Conservation (phyloP, 2,113 vertebrate species). For the Leucosticte australis region DNA sequence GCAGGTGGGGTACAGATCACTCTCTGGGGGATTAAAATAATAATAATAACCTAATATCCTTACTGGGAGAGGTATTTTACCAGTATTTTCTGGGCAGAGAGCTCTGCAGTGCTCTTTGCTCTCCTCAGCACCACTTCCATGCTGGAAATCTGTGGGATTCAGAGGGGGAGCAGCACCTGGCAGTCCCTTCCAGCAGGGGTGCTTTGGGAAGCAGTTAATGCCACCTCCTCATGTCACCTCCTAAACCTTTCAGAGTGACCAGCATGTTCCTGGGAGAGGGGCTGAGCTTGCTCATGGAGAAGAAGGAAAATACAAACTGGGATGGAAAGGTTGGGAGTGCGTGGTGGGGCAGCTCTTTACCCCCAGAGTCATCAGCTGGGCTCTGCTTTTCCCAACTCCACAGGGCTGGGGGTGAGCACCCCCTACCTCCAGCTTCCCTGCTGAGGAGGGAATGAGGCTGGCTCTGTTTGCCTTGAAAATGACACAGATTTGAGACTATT, state of each 20-base stretch:
- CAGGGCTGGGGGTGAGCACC: background rate
- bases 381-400: background rate
- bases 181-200: background rate
- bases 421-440: background rate
- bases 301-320: rapidly evolving
- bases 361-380: background rate
- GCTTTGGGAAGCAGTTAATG: background rate
- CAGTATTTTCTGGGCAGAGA: background rate
- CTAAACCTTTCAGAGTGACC: background rate
- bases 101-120: rapidly evolving
- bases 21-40: background rate
- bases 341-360: background rate
- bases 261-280: background rate
- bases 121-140: background rate
- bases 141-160: background rate
- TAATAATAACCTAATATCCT: background rate
- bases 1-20: background rate
- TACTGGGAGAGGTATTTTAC: background rate
- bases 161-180: background rate
- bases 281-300: background rate
- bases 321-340: rapidly evolving
- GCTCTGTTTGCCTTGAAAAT: conserved; percentile 41
- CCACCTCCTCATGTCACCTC: background rate
- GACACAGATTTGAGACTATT: conserved; percentile 61
- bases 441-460: conserved; percentile 25